Percentiles rank a stretch among this genome's conserved stretches.
Evolutionary conservation across 2,113 vertebrate species (phyloP).

Genomic region (Telmatochromis sp.): DNA sequence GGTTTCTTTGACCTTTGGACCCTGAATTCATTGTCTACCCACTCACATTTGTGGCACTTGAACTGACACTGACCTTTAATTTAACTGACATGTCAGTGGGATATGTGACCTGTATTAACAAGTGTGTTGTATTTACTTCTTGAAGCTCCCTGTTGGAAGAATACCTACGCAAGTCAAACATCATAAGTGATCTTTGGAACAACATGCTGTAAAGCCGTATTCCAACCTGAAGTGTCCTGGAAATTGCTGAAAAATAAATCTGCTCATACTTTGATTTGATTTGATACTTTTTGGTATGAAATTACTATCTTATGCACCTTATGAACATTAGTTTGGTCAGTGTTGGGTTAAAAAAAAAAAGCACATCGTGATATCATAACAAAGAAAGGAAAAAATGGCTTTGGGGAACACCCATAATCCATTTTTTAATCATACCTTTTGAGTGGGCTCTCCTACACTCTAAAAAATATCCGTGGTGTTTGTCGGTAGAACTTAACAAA

Average conservation of each 20-base stretch:
- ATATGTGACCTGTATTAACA: not conserved
- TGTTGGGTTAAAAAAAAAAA: not conserved
- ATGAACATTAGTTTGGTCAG: not conserved
- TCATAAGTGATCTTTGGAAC: not conserved
- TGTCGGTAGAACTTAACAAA: not conserved
- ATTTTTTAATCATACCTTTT: not conserved
- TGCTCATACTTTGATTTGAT: not conserved
- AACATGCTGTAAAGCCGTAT: not conserved
- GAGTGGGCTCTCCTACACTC: not conserved
- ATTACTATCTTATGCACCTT: not conserved
- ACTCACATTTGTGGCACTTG: not conserved
- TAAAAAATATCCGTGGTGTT: not conserved
- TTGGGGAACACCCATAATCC: not conserved
- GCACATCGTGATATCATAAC: not conserved
- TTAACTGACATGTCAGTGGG: not conserved
- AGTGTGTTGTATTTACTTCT: not conserved
- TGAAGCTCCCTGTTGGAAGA: not conserved
- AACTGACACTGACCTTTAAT: not conserved
- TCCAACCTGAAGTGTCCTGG: not conserved
- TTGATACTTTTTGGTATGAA: not conserved
- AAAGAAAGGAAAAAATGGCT: not conserved
- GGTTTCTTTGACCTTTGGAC: not conserved
- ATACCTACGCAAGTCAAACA: not conserved
- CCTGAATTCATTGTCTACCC: not conserved
- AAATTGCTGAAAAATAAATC: not conserved